Base-by-base conservation (phyloP, 2,888 invertebrate species). In the Drosophila tanythrix region DNA sequence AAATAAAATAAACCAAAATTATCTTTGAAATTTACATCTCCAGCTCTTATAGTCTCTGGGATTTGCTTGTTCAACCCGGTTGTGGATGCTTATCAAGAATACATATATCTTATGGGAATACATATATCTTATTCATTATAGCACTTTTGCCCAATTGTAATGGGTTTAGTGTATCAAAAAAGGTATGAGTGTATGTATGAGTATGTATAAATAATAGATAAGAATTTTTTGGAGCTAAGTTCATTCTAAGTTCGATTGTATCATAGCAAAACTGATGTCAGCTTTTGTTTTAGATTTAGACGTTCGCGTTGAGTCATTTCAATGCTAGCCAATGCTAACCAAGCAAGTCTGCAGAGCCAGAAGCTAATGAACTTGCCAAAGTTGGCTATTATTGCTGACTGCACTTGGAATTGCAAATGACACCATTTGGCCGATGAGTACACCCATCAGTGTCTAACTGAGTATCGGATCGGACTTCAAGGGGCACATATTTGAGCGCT, bases 291-390 rank as follows among this genome's bases (percentile, higher is more conserved):
- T 46, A 43, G 31, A 2, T 33, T 11, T 33, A 21, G 1, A 6
- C 31, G 21, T 59, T 59, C 21, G 18, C 40, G 36, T 36, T 38
- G 38, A 57, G 62, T 46, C 62, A 58, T 18, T 57, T 38, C 46
- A 63, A 58, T 63, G 63, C 53, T 55, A 67, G 63, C 69, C 67
- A 72, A 21, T 21, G 21, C 21, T 21, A 21, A 35, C 46, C 46
- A 52, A 50, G 51, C 57, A 53, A 58, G 67, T 67, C 68, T 46
- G 53, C 61, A 43, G 51, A 25, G 21, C 15, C 35, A 65, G 46
- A 79, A 71, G 79, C 62, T 79, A 79, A 79, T 79, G 78, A 78
- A 79, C 78, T 70, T 71, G 60, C 52, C 21, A 31, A 36, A 61
- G 55, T 38, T 36, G 8, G 46, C 46, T 35, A 27, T 10, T 55